phyloP scores from a whole-genome alignment of 2,888 invertebrate genomes.

The Drosophila maculinotata region DNA sequence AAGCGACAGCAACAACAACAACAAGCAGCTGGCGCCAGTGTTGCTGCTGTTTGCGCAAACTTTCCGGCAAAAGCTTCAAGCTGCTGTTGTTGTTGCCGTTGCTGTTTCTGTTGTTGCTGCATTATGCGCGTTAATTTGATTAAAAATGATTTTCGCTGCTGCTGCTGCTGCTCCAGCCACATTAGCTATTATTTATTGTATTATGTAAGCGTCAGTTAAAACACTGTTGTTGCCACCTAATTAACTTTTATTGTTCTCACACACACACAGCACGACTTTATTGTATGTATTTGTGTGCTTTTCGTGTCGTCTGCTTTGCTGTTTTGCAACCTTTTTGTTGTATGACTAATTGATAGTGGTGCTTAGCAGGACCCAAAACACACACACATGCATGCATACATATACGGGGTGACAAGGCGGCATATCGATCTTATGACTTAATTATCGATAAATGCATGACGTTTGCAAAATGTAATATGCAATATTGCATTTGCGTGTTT shows the following conservation, averaged over 20 bases:
- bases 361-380: slow-evolving; percentile 10
- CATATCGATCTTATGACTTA: slow-evolving; percentile 62
- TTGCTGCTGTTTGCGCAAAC: slow-evolving; percentile 29
- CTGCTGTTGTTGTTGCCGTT: background rate
- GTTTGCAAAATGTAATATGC: slow-evolving; percentile 46
- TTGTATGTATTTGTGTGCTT: slow-evolving; percentile 5
- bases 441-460: slow-evolving; percentile 72
- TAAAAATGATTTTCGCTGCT: slow-evolving; percentile 26
- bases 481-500: slow-evolving; percentile 28
- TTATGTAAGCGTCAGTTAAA: slow-evolving; percentile 52
- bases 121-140: slow-evolving; percentile 40
- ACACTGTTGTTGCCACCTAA: slow-evolving; percentile 57
- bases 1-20: slow-evolving; percentile 23
- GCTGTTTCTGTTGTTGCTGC: slow-evolving; percentile 12
- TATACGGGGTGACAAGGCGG: background rate
- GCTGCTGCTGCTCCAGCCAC: slow-evolving; percentile 1
- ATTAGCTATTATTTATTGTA: slow-evolving; percentile 30
- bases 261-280: background rate
- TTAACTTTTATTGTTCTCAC: slow-evolving; percentile 55
- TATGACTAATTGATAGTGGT: slow-evolving; percentile 53
- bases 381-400: background rate
- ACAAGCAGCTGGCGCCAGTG: slow-evolving; percentile 25
- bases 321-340: slow-evolving; percentile 38
- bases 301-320: slow-evolving; percentile 36
- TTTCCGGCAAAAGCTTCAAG: slow-evolving; percentile 30